Base-by-base conservation (phyloP, 2,888 invertebrate genomes). In the Drymonia ruficornis region DNA sequence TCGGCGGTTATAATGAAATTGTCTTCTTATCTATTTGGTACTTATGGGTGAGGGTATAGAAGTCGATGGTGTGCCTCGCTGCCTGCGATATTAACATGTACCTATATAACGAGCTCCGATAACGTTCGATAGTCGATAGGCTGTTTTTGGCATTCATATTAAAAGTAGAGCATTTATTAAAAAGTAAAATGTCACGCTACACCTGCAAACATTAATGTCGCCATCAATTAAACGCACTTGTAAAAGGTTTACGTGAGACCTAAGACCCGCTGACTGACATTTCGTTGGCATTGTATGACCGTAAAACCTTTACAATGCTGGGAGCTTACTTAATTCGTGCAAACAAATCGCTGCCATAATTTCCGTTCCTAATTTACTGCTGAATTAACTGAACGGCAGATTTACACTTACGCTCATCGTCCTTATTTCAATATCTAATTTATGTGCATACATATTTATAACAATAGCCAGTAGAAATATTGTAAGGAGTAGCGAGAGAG, bases 401-500 rank as follows among this genome's bases (percentile, higher is more conserved):
- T 55, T 49, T 55, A 55, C 42, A 53, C 50, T 19, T 45, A 4
- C 13, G 38, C 54, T 49, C 16, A 62, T 65, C 63, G 51, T 70
- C 72, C 63, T 62, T 70, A 68, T 65, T 73, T 77, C 64, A 75
- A 75, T 76, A 70, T 71, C 75, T 78, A 79, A 83, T 84, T 74
- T 81, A 80, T 82, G 79, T 81, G 78, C 78, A 83, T 84, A 81
- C 65, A 74, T 81, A 82, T 80, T 80, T 84, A 80, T 77, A 76
- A 70, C 69, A 65, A 70, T 74, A 63, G 70, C 74, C 82, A 77
- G 76, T 82, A 83, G 77, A 82, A 83, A 86, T 87, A 87, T 85
- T 83, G 87, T 88, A 81, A 85, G 87, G 79, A 87, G 86, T 75
- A 80, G 67, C 81, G 75, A 76, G 84, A 85, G 87, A 89, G 87